A percentile compares a stretch with the other conserved stretches of the same genome.
Conservation (phyloP, 2,888 invertebrate genomes). For the Ennomos fuscantarius region DNA sequence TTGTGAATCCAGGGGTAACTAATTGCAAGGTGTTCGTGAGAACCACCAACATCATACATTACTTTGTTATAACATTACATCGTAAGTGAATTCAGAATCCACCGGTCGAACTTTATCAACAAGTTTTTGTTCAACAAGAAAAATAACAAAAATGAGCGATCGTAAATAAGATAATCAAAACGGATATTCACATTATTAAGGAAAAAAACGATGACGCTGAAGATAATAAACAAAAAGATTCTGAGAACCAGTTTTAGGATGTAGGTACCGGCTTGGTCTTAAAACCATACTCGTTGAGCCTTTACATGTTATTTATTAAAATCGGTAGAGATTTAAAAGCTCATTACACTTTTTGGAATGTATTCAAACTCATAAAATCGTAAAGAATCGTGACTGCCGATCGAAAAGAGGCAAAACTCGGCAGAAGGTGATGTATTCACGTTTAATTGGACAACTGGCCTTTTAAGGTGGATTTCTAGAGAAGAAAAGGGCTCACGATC, state of each 20-base stretch:
- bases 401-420: conserved; percentile 54
- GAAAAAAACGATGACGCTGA: conserved; percentile 20
- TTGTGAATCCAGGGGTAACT: conserved; percentile 21
- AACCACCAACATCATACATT: conserved; percentile 2
- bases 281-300: conserved; percentile 31
- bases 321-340: conserved; percentile 25
- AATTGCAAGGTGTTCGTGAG: conserved; percentile 11
- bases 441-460: conserved; percentile 60
- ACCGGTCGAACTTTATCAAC: conserved; percentile 4
- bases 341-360: conserved; percentile 26
- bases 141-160: conserved; percentile 25
- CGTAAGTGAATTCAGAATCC: background rate
- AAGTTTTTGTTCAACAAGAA: conserved; percentile 3
- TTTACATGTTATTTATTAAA: conserved; percentile 23
- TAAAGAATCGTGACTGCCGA: conserved; percentile 52
- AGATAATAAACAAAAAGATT: conserved; percentile 30
- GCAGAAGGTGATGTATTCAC: conserved; percentile 52
- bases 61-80: background rate
- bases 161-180: conserved; percentile 25
- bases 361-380: conserved; percentile 21
- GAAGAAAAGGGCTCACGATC: conserved; percentile 60
- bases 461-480: conserved; percentile 55
- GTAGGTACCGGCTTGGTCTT: conserved; percentile 16
- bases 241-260: conserved; percentile 19
- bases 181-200: conserved; percentile 25